A percentile compares a stretch with the other conserved stretches of the same genome.
phyloP scores from a whole-genome alignment of 2,113 vertebrate genomes.

The Oriolus oriolus region DNA sequence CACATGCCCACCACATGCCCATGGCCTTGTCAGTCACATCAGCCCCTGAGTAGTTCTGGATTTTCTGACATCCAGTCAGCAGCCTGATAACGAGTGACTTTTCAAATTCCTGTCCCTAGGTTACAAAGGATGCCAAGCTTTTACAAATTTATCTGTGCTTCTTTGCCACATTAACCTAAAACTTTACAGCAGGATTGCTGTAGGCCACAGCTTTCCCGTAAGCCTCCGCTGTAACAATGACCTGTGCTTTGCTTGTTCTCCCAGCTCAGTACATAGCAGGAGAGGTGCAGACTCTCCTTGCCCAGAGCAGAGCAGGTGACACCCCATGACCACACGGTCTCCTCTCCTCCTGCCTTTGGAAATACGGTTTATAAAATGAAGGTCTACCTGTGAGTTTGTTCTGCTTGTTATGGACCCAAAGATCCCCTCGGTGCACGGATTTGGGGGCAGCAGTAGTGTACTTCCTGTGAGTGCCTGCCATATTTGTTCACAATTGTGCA shows the following conservation, averaged over 20 bases:
- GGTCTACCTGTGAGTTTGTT: not conserved
- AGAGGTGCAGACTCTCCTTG: not conserved
- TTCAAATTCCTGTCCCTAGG: not conserved
- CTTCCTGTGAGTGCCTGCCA: not conserved
- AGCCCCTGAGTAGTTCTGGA: not conserved
- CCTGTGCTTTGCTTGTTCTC: not conserved
- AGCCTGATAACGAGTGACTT: not conserved
- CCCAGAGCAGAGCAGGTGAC: not conserved
- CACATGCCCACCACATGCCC: no score
- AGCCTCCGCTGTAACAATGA: no score
- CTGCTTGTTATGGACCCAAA: not conserved
- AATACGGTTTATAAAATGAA: not conserved
- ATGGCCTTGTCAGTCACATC: not conserved
- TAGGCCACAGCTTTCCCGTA: not conserved
- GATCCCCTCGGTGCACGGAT: no score
- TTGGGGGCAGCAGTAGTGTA: not conserved
- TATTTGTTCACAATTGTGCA: rapidly evolving
- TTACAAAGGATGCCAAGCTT: not conserved
- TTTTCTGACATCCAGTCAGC: not conserved
- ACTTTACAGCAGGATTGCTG: not conserved
- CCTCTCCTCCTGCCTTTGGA: not conserved
- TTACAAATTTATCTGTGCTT: not conserved
- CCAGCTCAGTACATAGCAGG: not conserved
- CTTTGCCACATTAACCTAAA: not conserved
- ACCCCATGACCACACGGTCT: not conserved